Percentiles rank a stretch among this genome's conserved stretches.
phyloP scores from a whole-genome alignment of 2,888 invertebrate species.

The Xanthia togata region DNA sequence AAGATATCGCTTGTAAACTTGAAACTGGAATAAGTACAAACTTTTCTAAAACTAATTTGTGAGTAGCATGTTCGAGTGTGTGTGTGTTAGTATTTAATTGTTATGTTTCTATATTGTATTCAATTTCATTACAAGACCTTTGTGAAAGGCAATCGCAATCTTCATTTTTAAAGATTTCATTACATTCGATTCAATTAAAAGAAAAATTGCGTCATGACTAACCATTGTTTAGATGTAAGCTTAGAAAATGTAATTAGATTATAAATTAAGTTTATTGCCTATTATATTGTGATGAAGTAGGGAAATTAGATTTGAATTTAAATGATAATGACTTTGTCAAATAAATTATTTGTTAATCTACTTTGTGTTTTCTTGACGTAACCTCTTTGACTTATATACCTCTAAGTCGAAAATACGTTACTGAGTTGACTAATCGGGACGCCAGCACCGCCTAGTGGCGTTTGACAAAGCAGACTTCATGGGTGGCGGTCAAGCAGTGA shows the following conservation, averaged over 20 bases:
- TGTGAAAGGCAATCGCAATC: neutral
- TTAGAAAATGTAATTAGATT: conserved; percentile 24
- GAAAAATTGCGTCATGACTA: conserved; percentile 16
- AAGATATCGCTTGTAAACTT: conserved; percentile 7
- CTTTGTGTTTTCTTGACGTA: neutral
- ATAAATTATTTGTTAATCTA: conserved; percentile 45
- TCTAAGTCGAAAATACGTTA: no score
- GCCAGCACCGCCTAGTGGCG: no score
- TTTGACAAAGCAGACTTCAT: no score
- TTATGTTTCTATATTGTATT: conserved; percentile 10
- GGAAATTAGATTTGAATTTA: conserved; percentile 48
- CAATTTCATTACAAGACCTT: conserved; percentile 15
- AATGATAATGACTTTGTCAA: conserved; percentile 17
- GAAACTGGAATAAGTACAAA: conserved; percentile 15
- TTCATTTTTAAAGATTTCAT: conserved; percentile 26
- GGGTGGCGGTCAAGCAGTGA: no score
- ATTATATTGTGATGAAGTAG: conserved; percentile 38
- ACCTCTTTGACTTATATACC: neutral
- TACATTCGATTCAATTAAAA: conserved; percentile 25
- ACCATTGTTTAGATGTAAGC: conserved; percentile 22
- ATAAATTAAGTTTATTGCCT: conserved; percentile 9
- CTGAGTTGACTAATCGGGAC: no score
- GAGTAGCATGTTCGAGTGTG: neutral
- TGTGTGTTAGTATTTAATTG: conserved; percentile 18
- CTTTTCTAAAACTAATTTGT: conserved; percentile 7